A percentile compares a stretch with the other conserved stretches of the same genome.
Evolutionary conservation across 2,113 vertebrate species (phyloP).

Genomic region (Caretta caretta): DNA sequence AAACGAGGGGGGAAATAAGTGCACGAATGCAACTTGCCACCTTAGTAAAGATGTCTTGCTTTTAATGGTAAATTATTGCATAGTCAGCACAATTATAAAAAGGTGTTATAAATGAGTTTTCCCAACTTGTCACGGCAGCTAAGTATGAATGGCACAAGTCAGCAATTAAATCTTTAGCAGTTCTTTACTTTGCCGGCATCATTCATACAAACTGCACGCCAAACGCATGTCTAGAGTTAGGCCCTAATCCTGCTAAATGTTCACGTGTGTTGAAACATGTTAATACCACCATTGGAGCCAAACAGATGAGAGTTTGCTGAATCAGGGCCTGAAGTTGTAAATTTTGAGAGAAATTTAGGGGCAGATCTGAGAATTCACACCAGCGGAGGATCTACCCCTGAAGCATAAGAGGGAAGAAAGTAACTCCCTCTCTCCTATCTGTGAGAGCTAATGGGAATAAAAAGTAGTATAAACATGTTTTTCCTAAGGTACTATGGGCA

Average conservation of each 20-base stretch:
- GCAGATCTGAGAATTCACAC: background rate
- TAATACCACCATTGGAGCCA: fast-evolving
- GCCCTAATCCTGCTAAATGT: background rate
- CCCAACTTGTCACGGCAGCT: background rate
- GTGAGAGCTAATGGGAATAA: background rate
- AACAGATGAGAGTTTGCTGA: background rate
- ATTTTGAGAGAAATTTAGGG: fast-evolving
- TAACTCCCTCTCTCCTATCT: background rate
- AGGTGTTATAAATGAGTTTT: background rate
- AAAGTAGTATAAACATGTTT: background rate
- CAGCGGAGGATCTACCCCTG: background rate
- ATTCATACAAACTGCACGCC: background rate
- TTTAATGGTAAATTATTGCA: background rate
- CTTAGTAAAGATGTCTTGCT: background rate
- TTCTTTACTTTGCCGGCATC: background rate
- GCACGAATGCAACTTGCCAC: background rate
- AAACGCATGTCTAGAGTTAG: background rate
- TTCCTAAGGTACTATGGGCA: background rate
- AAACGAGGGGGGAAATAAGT: background rate
- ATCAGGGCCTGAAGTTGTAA: fast-evolving
- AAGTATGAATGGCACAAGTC: fast-evolving
- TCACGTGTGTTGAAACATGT: fast-evolving
- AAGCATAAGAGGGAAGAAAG: background rate
- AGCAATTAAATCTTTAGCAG: background rate
- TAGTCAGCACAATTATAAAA: background rate